Conservation (phyloP, 2,888 invertebrate genomes). For the Perdita meconis region DNA sequence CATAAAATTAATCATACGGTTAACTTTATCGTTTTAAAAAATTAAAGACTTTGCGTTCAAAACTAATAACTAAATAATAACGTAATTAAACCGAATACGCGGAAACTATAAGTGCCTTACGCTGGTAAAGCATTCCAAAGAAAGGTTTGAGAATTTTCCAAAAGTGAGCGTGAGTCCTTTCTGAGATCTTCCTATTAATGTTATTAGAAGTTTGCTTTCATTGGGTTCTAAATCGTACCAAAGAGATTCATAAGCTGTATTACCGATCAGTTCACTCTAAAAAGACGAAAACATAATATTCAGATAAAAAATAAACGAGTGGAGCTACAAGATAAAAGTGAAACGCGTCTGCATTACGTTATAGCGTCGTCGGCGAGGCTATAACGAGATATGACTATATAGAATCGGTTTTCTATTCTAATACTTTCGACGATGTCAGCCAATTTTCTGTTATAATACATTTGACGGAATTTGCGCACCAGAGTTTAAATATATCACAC, state of each 20-base stretch:
- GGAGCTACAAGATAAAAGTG: no score
- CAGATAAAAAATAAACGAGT: background rate
- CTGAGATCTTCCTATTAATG: conserved; percentile 61
- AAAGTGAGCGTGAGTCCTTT: conserved; percentile 51
- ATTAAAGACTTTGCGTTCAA: background rate
- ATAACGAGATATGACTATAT: no score
- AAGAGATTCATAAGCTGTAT: conserved; percentile 47
- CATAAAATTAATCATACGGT: background rate
- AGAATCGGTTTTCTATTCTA: no score
- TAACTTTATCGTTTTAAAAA: background rate
- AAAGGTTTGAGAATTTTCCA: conserved; percentile 59
- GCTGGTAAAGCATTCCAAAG: conserved; percentile 46
- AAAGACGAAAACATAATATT: background rate
- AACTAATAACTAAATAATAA: background rate
- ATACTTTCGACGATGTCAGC: no score
- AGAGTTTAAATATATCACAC: background rate
- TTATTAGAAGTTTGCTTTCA: conserved; percentile 50
- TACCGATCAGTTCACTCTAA: conserved; percentile 58
- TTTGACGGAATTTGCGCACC: background rate
- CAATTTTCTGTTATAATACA: no score
- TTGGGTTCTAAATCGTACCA: conserved; percentile 62
- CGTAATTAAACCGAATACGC: background rate
- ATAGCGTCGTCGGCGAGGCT: no score
- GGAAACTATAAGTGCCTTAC: conserved; percentile 43
- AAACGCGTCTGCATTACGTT: no score